A percentile compares a stretch with the other conserved stretches of the same genome.
These are phyloP conservation scores for Odobenus rosmarus DNA, from an alignment of 2,113 vertebrate genomes.

Conservation along the genomic window DNA sequence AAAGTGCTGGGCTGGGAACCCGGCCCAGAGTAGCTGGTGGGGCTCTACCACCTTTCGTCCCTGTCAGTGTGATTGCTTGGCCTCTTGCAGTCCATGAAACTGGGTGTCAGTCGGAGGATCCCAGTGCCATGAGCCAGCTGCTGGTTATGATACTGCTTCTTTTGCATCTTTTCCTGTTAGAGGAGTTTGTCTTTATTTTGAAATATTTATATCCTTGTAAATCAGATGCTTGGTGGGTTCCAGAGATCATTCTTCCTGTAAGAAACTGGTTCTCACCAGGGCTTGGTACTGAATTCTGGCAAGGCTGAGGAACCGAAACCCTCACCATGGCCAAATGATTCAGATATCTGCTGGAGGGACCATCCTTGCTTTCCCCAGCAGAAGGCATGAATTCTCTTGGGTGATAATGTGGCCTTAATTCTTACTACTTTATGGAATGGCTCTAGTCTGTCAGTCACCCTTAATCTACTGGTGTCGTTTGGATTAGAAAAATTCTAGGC, in stretches of 20 bases:
- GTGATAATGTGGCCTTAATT: background rate
- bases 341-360: background rate
- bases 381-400: background rate
- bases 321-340: background rate
- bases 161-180: background rate
- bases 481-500: background rate
- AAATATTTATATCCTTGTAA: background rate
- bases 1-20: accelerated
- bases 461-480: background rate
- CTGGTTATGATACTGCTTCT: background rate
- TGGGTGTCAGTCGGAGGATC: background rate
- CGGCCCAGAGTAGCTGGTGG: background rate
- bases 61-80: accelerated
- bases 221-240: background rate
- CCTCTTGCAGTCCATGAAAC: accelerated
- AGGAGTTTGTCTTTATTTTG: background rate
- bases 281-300: background rate
- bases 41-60: accelerated
- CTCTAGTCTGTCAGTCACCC: background rate
- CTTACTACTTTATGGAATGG: background rate
- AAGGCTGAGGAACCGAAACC: background rate
- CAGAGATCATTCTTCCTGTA: background rate
- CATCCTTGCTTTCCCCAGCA: background rate
- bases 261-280: background rate
- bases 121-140: accelerated